These are phyloP conservation scores for Pristionchus fissidentatus DNA, from an alignment of 2,888 invertebrate genomes.

Conservation along the genomic window DNA sequence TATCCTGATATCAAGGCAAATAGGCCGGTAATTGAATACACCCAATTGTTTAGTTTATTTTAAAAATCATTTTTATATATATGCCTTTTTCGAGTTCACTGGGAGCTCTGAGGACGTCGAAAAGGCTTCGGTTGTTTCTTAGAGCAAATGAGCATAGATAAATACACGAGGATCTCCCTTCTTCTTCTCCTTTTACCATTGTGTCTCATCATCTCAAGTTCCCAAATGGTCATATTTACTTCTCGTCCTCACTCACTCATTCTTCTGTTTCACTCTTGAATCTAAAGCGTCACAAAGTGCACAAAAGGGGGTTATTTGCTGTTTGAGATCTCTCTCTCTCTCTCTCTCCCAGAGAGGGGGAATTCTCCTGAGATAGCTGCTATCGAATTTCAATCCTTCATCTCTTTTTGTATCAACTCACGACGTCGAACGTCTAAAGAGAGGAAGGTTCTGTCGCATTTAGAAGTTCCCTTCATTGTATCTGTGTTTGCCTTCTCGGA, in stretches of 20 bases:
- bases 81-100: background rate
- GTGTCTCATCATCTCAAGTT: background rate
- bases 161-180: background rate
- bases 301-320: slow-evolving; percentile 3
- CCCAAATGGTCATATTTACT: background rate
- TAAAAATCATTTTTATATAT: background rate
- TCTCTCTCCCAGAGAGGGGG: background rate
- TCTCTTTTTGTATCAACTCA: background rate
- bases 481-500: too few relatives aligned
- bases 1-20: too few relatives aligned
- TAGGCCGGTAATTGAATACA: background rate
- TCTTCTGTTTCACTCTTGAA: slow-evolving; percentile 24
- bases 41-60: background rate
- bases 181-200: background rate
- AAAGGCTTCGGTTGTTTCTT: background rate
- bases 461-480: too few relatives aligned
- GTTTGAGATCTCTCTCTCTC: too few relatives aligned
- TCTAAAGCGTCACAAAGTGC: background rate
- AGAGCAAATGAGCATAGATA: background rate
- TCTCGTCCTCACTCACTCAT: background rate
- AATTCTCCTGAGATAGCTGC: background rate
- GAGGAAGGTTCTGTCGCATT: too few relatives aligned
- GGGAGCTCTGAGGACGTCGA: background rate
- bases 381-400: slow-evolving; percentile 23
- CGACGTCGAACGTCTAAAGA: background rate